phyloP scores from a whole-genome alignment of 2,113 vertebrate species.

The Pithys albifrons region DNA sequence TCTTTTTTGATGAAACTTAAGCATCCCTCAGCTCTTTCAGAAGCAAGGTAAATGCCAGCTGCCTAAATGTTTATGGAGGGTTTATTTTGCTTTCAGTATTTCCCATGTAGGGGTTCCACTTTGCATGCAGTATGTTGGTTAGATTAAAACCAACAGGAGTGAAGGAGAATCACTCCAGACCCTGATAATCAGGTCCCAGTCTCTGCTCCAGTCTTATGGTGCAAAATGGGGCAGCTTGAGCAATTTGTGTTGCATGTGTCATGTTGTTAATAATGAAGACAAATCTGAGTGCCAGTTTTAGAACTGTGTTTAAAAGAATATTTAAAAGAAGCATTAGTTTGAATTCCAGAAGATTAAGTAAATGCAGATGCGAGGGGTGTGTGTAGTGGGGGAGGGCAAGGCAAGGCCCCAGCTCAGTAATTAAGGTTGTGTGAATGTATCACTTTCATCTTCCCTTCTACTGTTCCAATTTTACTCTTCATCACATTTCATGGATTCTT shows the following conservation, averaged over 20 bases:
- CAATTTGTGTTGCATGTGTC: accelerated
- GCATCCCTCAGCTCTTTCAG: not conserved
- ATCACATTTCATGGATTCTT: not conserved
- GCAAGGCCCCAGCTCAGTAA: not conserved
- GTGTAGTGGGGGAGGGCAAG: not conserved
- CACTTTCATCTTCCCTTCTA: not conserved
- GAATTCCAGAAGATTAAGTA: not conserved
- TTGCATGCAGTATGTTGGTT: not conserved
- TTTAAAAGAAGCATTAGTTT: not conserved
- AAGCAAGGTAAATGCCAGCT: not conserved
- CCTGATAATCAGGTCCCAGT: not conserved
- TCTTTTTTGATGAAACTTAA: not conserved
- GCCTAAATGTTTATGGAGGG: not conserved
- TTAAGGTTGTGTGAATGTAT: not conserved
- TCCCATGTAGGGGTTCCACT: not conserved
- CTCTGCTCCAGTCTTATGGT: accelerated
- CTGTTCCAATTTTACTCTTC: not conserved
- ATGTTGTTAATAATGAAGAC: not conserved
- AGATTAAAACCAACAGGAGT: not conserved
- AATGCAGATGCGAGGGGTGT: not conserved
- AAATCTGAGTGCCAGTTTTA: not conserved
- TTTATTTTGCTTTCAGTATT: not conserved
- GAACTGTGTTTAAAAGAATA: not conserved
- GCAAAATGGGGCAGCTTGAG: not conserved
- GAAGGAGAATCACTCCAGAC: not conserved